phyloP scores from a whole-genome alignment of 2,113 vertebrate genomes.

The Limanda limanda region DNA sequence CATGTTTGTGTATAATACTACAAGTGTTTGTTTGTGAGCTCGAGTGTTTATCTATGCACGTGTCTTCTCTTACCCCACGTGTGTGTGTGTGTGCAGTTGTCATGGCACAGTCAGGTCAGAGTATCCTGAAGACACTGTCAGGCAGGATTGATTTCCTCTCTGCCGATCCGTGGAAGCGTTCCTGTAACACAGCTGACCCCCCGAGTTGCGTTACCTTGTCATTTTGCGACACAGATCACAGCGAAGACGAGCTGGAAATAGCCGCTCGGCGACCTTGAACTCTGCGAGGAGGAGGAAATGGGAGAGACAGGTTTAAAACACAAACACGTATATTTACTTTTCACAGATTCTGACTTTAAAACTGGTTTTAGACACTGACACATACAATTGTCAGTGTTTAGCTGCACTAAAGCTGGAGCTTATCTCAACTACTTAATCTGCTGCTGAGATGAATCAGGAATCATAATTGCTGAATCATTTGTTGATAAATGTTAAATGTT shows the following conservation, averaged over 20 bases:
- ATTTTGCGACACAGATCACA: constrained; percentile 92
- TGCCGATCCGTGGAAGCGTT: constrained; percentile 88
- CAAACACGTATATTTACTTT: not conserved
- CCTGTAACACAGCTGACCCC: constrained; percentile 96
- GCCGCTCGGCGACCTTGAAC: constrained; percentile 94
- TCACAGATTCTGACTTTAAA: not conserved
- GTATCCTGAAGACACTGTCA: constrained; percentile 99
- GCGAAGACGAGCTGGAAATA: constrained; percentile 96
- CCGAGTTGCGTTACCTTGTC: constrained; percentile 94
- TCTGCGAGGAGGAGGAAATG: constrained; percentile 77
- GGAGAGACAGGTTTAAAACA: constrained; percentile 62
- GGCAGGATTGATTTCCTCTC: constrained; percentile 93
- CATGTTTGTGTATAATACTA: constrained; percentile 13
- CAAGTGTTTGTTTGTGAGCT: constrained; percentile 38
- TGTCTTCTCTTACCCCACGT: constrained; percentile 7
- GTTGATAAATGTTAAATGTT: no score
- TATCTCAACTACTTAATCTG: no score
- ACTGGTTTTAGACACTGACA: no score
- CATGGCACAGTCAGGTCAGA: constrained; percentile 86
- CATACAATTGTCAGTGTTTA: no score
- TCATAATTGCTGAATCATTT: no score
- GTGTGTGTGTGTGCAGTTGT: constrained; percentile 73
- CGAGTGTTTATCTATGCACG: constrained; percentile 3
- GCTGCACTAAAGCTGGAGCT: no score
- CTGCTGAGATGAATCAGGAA: no score